Evolutionary conservation across 2,888 invertebrate species (phyloP).

Genomic region (Micoletzkya japonica): DNA sequence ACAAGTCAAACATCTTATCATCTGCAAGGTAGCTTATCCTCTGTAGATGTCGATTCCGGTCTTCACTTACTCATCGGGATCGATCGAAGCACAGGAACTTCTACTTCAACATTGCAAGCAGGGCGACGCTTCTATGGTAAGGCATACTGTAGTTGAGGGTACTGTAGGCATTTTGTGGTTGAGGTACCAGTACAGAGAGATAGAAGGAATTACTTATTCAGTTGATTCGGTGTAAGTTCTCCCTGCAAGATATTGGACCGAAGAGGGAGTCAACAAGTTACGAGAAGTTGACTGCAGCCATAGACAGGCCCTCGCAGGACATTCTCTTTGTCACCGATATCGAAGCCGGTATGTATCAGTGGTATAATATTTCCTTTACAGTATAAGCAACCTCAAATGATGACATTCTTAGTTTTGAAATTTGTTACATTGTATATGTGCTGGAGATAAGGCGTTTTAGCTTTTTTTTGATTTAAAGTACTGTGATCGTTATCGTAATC

Average conservation of each 20-base stretch:
- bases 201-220: neutral
- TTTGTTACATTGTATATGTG: no score
- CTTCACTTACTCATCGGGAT: conserved; percentile 25
- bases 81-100: conserved; percentile 23
- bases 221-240: conserved; percentile 17
- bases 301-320: neutral
- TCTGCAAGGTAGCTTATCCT: neutral
- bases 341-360: conserved; percentile 11
- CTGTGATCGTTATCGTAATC: neutral
- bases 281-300: conserved; percentile 19
- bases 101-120: conserved; percentile 14
- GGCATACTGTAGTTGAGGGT: neutral
- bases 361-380: no score
- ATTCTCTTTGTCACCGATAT: conserved; percentile 25
- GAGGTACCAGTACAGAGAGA: neutral
- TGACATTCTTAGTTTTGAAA: no score
- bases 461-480: no score
- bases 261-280: conserved; percentile 16
- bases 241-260: conserved; percentile 20
- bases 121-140: conserved; percentile 4
- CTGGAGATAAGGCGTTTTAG: no score
- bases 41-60: neutral
- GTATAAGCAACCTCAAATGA: no score
- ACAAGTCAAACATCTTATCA: neutral
- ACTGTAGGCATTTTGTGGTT: neutral